A percentile compares a stretch with the other conserved stretches of the same genome.
These are phyloP conservation scores for Patiria miniata DNA, from an alignment of 35 echinoderm and acorn worm genomes.

Conservation along the genomic window DNA sequence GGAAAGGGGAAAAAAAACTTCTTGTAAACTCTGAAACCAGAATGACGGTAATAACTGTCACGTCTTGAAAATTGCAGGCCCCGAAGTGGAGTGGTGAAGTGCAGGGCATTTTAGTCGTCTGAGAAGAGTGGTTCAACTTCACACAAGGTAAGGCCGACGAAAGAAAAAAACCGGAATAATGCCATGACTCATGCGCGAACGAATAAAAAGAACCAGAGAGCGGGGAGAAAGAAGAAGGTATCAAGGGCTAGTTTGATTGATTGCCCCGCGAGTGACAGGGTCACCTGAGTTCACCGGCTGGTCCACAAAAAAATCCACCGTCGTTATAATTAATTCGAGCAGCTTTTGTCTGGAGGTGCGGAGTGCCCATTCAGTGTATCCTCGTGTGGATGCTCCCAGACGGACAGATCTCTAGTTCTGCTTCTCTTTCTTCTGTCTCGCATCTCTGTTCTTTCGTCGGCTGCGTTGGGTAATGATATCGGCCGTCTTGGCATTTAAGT, in stretches of 20 bases:
- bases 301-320: background rate
- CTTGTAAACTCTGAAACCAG: background rate
- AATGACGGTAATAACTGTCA: conserved; percentile 13
- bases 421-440: background rate
- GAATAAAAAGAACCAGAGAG: background rate
- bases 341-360: conserved; percentile 20
- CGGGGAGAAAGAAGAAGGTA: background rate
- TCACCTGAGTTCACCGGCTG: conserved; percentile 15
- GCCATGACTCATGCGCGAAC: background rate
- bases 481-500: conserved; percentile 9
- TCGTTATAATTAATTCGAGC: conserved; percentile 6
- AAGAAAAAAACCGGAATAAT: background rate
- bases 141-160: background rate
- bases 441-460: background rate
- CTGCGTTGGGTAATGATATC: conserved; percentile 20
- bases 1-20: no score
- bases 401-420: background rate
- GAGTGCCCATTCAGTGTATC: conserved; percentile 6
- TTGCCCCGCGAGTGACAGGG: conserved; percentile 9
- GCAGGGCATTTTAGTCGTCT: background rate
- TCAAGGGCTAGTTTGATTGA: conserved; percentile 8
- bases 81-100: conserved; percentile 1
- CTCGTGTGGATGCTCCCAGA: background rate
- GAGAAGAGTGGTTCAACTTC: background rate
- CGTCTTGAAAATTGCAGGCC: background rate